Base-by-base conservation (phyloP, 2,888 invertebrate species). In the Encarsia formosa region DNA sequence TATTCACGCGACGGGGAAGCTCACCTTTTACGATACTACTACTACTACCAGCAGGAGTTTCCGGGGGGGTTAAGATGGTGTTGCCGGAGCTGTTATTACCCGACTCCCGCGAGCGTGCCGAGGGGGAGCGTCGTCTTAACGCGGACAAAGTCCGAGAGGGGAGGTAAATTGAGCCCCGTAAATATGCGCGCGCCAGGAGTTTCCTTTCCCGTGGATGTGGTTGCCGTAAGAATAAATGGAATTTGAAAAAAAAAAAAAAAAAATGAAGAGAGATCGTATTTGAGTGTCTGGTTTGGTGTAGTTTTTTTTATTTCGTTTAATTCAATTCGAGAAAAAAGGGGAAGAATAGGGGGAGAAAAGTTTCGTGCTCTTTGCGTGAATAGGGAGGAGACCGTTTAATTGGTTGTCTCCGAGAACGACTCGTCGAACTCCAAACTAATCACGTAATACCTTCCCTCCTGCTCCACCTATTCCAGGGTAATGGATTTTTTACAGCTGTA, bases 221-320 rank as follows among this genome's bases (percentile, higher is more conserved):
- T n/a, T n/a, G n/a, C n/a, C n/a, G n/a, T n/a, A n/a, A n/a, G n/a
- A 49, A 56, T 56, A 52, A 56, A 56, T 56, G 52, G 55, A 56
- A 52, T 49, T 56, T 56, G 49, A 52, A 56, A 32, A 39, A 18
- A n/a, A 48, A 22, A 16, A 37, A 26, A 45, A 45, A 45, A 45
- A 18, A 24, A 15, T 15, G 20, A 19, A 11, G 16, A 11, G 5
- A 15, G 38, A 20, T 26, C 34, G 23, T 40, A 24, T 24, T 40
- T n/a, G n/a, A n/a, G n/a, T n/a, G n/a, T n/a, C n/a, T n/a, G n/a
- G n/a, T n/a, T n/a, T n/a, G n/a, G n/a, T n/a, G n/a, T n/a, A n/a
- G n/a, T n/a, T n/a, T n/a, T 18, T 46, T 47, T 52, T 55, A 41
- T 49, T 52, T 52, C 49, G 35, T 51, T 55, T 52, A 55, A 55